Evolutionary conservation across 2,888 invertebrate genomes (phyloP).

Genomic region (Clistopyga incitator): DNA sequence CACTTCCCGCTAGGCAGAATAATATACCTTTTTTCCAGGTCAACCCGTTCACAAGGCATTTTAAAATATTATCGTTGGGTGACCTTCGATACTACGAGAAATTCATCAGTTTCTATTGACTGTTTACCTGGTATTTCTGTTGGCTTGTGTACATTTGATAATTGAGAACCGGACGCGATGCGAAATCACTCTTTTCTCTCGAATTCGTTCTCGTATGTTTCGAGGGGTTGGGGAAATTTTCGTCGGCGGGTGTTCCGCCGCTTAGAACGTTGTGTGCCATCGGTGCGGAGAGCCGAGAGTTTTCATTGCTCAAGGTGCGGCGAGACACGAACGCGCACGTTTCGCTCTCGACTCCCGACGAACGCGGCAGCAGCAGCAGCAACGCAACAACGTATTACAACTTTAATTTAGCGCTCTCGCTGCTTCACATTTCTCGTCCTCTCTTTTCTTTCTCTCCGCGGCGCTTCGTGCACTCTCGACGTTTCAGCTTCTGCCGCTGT

Average conservation of each 20-base stretch:
- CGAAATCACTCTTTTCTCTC: constrained; percentile 19
- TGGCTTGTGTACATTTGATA: constrained; percentile 48
- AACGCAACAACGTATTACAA: constrained; percentile 40
- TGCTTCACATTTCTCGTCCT: background rate
- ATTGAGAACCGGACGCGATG: constrained; percentile 58
- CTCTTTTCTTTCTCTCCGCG: background rate
- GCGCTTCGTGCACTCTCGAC: background rate
- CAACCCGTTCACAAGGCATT: no score
- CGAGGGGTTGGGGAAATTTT: background rate
- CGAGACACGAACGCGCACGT: constrained; percentile 7
- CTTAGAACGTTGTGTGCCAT: background rate
- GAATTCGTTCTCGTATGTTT: constrained; percentile 29
- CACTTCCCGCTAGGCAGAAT: no score
- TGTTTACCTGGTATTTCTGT: constrained; percentile 18
- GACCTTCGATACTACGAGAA: no score
- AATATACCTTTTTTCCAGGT: no score
- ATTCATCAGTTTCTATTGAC: no score
- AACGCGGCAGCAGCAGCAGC: background rate
- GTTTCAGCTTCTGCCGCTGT: constrained; percentile 18
- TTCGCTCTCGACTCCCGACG: background rate
- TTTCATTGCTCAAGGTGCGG: constrained; percentile 37
- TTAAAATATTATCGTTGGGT: no score
- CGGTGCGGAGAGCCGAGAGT: background rate
- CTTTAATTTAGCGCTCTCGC: constrained; percentile 42
- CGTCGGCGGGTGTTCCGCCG: constrained; percentile 5